Evolutionary conservation across 1,140 invertebrate species (phyloP).

Genomic region (Physella acuta): DNA sequence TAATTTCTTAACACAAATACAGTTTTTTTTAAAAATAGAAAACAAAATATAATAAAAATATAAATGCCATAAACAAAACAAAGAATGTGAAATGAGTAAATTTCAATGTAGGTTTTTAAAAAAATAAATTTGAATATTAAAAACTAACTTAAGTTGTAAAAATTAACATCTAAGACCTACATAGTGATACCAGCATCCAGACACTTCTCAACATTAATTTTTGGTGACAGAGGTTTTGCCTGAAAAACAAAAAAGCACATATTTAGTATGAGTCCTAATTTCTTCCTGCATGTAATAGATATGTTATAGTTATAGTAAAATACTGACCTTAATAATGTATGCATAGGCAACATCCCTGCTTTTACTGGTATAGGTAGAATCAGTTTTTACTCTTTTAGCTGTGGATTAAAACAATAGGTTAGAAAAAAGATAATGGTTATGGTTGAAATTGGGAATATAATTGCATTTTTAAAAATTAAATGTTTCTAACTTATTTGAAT

Average conservation of each 20-base stretch:
- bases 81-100: too few relatives aligned
- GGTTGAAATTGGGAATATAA: too few relatives aligned
- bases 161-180: conserved; percentile 2
- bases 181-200: conserved; percentile 22
- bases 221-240: conserved; percentile 14
- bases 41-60: not conserved
- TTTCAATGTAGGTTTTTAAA: not conserved
- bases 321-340: conserved; percentile 12
- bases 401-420: too few relatives aligned
- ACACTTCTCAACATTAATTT: conserved; percentile 27
- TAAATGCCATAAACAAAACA: not conserved
- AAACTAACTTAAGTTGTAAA: not conserved
- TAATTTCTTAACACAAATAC: not conserved
- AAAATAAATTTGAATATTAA: not conserved
- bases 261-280: not conserved
- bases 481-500: too few relatives aligned
- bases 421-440: too few relatives aligned
- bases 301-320: not conserved
- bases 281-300: not conserved
- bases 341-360: not conserved
- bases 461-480: too few relatives aligned
- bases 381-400: conserved; percentile 2
- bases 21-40: not conserved
- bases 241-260: conserved; percentile 3
- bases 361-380: not conserved